Evolutionary conservation across 2,113 vertebrate genomes (phyloP).

Genomic region (Peromyscus californicus): DNA sequence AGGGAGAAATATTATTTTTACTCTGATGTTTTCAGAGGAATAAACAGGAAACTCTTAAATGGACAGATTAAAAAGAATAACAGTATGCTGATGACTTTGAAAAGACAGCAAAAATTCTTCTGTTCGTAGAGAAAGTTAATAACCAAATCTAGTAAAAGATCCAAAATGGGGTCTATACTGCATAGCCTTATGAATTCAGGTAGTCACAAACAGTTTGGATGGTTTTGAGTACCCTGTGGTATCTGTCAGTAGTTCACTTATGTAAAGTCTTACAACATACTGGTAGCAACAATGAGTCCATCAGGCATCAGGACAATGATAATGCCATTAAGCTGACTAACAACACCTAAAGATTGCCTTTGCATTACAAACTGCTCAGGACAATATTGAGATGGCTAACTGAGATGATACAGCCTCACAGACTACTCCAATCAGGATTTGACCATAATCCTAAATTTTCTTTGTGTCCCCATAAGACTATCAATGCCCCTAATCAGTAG

Average conservation of each 20-base stretch:
- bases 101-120: conserved; percentile 29
- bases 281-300: background rate
- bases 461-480: too few species aligned
- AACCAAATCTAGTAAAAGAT: conserved; percentile 39
- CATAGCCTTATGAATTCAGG: conserved; percentile 63
- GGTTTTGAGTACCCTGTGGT: background rate
- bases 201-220: background rate
- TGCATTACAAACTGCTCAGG: too few species aligned
- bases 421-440: too few species aligned
- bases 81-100: conserved; percentile 80
- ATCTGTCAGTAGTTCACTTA: conserved; percentile 69
- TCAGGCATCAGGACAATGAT: too few species aligned
- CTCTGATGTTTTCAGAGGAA: conserved; percentile 8
- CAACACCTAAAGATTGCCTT: too few species aligned
- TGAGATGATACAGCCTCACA: too few species aligned
- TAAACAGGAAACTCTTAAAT: background rate
- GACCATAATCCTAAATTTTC: too few species aligned
- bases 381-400: too few species aligned
- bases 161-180: conserved; percentile 49
- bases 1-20: conserved; percentile 17
- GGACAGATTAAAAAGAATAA: background rate
- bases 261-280: conserved; percentile 61
- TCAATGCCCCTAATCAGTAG: too few species aligned
- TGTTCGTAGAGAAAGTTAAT: conserved; percentile 78
- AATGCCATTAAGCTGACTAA: too few species aligned